phyloP scores from a whole-genome alignment of 2,888 invertebrate species.

The Polydrusus tereticollis region DNA sequence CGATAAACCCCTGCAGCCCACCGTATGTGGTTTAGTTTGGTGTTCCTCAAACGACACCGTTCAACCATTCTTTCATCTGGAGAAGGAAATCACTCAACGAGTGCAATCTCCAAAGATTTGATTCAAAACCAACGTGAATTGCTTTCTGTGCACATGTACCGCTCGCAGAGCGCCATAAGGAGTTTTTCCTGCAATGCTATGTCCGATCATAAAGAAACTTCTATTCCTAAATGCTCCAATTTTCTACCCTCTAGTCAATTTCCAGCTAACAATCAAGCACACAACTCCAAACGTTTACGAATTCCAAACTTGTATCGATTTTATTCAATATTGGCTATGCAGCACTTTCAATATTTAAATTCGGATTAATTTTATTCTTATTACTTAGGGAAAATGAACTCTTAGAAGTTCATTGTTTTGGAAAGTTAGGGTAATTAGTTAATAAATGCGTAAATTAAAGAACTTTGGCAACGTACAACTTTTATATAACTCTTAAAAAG shows the following conservation, averaged over 20 bases:
- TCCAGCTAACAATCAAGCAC: neutral
- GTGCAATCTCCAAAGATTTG: too few relatives aligned
- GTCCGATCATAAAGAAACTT: too few relatives aligned
- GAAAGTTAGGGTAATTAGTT: neutral
- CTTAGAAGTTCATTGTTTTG: neutral
- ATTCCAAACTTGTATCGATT: neutral
- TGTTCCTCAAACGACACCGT: too few relatives aligned
- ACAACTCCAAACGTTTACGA: neutral
- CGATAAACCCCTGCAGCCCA: too few relatives aligned
- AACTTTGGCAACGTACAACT: neutral
- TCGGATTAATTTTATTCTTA: neutral
- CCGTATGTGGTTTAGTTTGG: too few relatives aligned
- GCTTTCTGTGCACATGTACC: too few relatives aligned
- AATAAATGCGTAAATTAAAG: constrained; percentile 10
- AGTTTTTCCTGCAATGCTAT: too few relatives aligned
- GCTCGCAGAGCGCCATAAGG: too few relatives aligned
- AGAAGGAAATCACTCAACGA: too few relatives aligned
- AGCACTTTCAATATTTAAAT: neutral
- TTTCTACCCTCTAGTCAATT: neutral
- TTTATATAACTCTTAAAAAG: neutral
- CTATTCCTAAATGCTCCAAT: too few relatives aligned
- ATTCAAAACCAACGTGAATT: too few relatives aligned
- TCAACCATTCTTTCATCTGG: too few relatives aligned
- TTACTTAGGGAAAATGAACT: neutral
- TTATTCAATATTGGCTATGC: neutral